Evolutionary conservation across 1,140 invertebrate species (phyloP).

Genomic region (Dreissena polymorpha): DNA sequence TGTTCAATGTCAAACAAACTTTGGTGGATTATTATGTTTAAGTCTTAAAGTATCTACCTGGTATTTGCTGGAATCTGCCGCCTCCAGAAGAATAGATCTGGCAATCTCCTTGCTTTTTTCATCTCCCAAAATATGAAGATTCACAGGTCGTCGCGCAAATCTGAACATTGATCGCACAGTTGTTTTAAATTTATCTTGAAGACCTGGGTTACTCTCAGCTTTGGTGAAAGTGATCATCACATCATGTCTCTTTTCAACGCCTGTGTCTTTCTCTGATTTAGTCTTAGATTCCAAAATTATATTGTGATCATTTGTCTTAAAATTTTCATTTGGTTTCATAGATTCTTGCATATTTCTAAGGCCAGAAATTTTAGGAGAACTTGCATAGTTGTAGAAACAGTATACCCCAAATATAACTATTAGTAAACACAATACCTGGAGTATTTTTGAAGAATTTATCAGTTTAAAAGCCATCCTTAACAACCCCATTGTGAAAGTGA

Average conservation of each 20-base stretch:
- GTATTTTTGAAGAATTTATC: no score
- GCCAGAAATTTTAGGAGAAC: no score
- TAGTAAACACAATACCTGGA: no score
- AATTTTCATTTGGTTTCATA: no score
- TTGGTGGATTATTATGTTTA: background rate
- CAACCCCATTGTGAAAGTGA: no score
- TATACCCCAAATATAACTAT: no score
- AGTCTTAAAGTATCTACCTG: slow-evolving; percentile 23
- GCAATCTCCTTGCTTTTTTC: slow-evolving; percentile 84
- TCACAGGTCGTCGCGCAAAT: slow-evolving; percentile 81
- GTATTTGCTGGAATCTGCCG: slow-evolving; percentile 78
- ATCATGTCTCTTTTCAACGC: slow-evolving; percentile 54
- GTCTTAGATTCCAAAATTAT: no score
- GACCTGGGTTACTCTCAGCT: slow-evolving; percentile 82
- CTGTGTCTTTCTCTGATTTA: background rate
- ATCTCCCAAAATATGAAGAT: slow-evolving; percentile 87
- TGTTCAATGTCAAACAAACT: background rate
- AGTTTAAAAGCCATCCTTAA: no score
- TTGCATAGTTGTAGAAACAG: no score
- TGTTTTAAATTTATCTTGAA: slow-evolving; percentile 83
- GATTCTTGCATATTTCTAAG: no score
- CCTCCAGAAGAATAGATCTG: slow-evolving; percentile 81
- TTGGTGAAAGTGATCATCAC: slow-evolving; percentile 83
- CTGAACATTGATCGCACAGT: slow-evolving; percentile 83
- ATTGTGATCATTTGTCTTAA: no score